These are phyloP conservation scores for Apodemia mormo DNA, from an alignment of 2,888 invertebrate species.

Conservation along the genomic window DNA sequence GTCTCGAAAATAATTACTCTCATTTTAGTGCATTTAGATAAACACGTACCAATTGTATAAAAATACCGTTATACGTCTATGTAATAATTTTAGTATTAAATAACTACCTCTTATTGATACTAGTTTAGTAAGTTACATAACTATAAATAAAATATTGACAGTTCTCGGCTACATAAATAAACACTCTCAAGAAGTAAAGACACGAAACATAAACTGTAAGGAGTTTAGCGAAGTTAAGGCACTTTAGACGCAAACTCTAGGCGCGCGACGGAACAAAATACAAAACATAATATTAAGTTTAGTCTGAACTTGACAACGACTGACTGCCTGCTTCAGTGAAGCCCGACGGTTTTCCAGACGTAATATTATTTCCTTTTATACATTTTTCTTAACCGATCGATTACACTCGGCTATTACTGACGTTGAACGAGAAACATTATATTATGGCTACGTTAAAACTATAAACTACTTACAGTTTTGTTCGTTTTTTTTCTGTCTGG, in stretches of 20 bases:
- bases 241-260: conserved; percentile 33
- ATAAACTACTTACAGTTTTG: background rate
- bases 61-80: no score
- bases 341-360: conserved; percentile 42
- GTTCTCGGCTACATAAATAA: background rate
- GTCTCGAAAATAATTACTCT: no score
- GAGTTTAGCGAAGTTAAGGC: conserved; percentile 29
- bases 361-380: conserved; percentile 41
- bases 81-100: background rate
- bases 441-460: background rate
- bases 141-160: background rate
- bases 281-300: conserved; percentile 50
- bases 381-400: conserved; percentile 39
- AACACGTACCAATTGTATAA: no score
- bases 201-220: background rate
- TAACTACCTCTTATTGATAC: background rate
- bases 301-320: conserved; percentile 67
- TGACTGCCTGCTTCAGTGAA: conserved; percentile 45
- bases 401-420: conserved; percentile 34
- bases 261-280: conserved; percentile 49
- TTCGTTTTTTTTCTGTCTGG: no score
- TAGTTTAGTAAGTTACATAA: background rate
- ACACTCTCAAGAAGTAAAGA: background rate
- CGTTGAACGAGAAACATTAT: background rate
- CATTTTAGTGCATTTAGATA: no score